phyloP scores from a whole-genome alignment of 2,888 invertebrate species.

The Diadegma fenestrale region DNA sequence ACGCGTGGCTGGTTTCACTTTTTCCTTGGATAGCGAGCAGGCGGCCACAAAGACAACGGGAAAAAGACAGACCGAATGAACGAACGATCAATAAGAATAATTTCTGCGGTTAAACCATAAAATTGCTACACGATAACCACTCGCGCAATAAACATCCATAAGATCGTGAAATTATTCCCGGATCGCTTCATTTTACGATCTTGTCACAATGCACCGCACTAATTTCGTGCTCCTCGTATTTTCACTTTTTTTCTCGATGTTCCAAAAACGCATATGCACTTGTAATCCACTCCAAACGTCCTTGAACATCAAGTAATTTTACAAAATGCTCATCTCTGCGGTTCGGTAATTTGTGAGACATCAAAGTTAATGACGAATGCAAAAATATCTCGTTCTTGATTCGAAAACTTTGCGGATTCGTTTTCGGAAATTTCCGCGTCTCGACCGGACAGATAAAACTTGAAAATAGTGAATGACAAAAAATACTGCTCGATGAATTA shows the following conservation, averaged over 20 bases:
- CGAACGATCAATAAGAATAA: conserved; percentile 81
- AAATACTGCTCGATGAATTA: background rate
- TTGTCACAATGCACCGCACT: conserved; percentile 34
- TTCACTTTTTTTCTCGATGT: background rate
- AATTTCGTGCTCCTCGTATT: background rate
- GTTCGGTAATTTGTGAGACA: background rate
- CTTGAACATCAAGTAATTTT: background rate
- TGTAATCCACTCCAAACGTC: background rate
- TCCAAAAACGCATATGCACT: background rate
- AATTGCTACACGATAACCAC: conserved; percentile 78
- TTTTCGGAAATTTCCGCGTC: background rate
- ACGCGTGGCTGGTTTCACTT: conserved; percentile 42
- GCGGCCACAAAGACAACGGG: conserved; percentile 6
- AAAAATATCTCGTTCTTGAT: background rate
- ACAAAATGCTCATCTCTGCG: background rate
- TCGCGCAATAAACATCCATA: conserved; percentile 28
- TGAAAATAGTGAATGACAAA: background rate
- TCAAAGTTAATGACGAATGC: background rate
- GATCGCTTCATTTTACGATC: conserved; percentile 29
- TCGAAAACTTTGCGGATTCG: background rate
- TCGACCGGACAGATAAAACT: background rate
- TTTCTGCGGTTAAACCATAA: conserved; percentile 81
- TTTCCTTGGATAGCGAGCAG: conserved; percentile 42
- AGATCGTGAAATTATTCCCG: conserved; percentile 48
- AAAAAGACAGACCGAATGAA: conserved; percentile 41